These are phyloP conservation scores for Crax fasciolata DNA, from an alignment of 2,797 vertebrate genomes.

Conservation along the genomic window DNA sequence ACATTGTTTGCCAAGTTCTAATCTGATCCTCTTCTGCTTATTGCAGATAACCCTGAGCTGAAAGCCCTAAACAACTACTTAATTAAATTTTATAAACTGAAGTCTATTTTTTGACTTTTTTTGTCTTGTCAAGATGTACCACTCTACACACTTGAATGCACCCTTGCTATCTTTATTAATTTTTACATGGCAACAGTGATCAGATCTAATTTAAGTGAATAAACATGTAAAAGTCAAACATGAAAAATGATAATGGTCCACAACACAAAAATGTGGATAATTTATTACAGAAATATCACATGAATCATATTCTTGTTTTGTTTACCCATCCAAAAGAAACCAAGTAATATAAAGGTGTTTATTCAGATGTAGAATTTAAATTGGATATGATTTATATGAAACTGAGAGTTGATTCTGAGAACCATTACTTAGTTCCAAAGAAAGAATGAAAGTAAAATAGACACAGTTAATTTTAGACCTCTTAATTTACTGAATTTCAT, in stretches of 20 bases:
- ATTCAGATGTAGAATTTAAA: constrained; percentile 30
- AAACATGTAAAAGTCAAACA: not conserved
- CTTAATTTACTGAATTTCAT: not conserved
- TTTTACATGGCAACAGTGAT: constrained; percentile 16
- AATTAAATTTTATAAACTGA: not conserved
- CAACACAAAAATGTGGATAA: not conserved
- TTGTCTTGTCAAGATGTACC: not conserved
- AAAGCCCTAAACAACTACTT: not conserved
- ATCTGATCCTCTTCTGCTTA: not conserved
- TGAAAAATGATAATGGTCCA: not conserved
- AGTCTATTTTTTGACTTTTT: not conserved
- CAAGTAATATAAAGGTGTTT: not conserved
- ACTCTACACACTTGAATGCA: not conserved
- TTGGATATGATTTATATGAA: not conserved
- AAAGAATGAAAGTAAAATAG: not conserved
- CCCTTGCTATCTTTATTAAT: not conserved
- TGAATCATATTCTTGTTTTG: not conserved
- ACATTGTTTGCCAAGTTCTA: not conserved
- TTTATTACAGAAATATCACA: constrained; percentile 25
- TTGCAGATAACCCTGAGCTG: not conserved
- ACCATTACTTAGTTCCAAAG: constrained; percentile 10
- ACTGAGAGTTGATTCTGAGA: not conserved
- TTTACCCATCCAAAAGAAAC: not conserved
- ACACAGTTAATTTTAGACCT: not conserved
- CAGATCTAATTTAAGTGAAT: constrained; percentile 25